A percentile compares a stretch with the other conserved stretches of the same genome.
phyloP scores from a whole-genome alignment of 1,140 invertebrate species.

The Drosophila tristis region DNA sequence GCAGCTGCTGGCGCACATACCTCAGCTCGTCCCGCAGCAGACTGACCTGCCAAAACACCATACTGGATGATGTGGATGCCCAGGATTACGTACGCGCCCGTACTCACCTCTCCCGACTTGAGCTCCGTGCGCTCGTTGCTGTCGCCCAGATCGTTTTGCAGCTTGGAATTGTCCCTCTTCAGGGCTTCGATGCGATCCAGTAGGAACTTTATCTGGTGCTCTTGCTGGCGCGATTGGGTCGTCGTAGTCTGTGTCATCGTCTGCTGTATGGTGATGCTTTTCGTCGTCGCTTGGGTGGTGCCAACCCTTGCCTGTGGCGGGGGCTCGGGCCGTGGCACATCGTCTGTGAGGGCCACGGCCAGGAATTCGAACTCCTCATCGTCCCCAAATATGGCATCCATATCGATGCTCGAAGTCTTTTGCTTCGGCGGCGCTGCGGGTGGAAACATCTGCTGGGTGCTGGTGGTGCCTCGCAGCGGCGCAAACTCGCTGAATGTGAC shows the following conservation, averaged over 20 bases:
- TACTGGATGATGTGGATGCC: not conserved
- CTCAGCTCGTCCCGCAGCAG: constrained; percentile 73
- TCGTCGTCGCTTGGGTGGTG: not conserved
- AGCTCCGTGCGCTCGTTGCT: constrained; percentile 51
- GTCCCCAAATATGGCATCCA: constrained; percentile 57
- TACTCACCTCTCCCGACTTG: constrained; percentile 73
- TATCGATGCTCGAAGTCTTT: constrained; percentile 23
- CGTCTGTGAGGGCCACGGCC: constrained; percentile 36
- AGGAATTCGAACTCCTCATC: constrained; percentile 60
- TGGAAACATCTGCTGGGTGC: constrained; percentile 62
- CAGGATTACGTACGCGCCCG: not conserved
- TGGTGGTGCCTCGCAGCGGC: constrained; percentile 50
- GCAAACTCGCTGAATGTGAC: constrained; percentile 67
- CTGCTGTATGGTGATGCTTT: constrained; percentile 20
- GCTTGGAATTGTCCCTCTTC: constrained; percentile 68
- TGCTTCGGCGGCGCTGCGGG: constrained; percentile 4
- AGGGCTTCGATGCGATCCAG: constrained; percentile 69
- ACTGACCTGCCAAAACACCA: constrained; percentile 37
- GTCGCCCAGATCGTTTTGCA: constrained; percentile 63
- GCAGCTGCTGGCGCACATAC: constrained; percentile 67
- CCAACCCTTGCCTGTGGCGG: not conserved
- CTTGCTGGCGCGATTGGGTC: constrained; percentile 63
- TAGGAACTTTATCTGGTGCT: constrained; percentile 73
- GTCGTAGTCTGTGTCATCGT: constrained; percentile 5
- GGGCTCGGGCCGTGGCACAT: not conserved